Conservation (phyloP, 1,140 invertebrate species). For the Steinernema khuongi region DNA sequence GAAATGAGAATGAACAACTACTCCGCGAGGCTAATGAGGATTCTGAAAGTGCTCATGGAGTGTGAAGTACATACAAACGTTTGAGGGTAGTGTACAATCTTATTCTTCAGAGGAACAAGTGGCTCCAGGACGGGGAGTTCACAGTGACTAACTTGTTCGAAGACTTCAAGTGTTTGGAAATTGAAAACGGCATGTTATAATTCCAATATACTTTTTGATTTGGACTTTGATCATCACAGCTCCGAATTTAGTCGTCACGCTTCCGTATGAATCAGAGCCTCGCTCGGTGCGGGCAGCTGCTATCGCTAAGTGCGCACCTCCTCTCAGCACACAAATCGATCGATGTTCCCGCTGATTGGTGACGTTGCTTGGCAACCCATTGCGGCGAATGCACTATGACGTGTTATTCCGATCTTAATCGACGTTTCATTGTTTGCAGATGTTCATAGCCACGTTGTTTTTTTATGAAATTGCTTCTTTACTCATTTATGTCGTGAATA, state of each 20-base stretch:
- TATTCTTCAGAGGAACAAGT: background rate
- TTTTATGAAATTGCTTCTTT: no score
- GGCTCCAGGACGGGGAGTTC: background rate
- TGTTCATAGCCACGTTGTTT: no score
- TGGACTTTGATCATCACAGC: background rate
- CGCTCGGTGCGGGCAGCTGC: conserved; percentile 17
- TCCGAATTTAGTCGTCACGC: background rate
- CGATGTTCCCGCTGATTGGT: conserved; percentile 18
- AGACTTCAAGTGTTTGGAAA: background rate
- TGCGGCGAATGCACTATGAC: conserved; percentile 22
- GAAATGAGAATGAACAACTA: background rate
- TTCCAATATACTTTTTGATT: conserved; percentile 19
- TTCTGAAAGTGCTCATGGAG: background rate
- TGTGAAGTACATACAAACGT: no score
- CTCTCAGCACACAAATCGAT: conserved; percentile 24
- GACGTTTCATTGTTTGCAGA: background rate
- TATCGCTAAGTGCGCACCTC: conserved; percentile 26
- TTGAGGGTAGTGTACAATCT: background rate
- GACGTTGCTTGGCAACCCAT: no score
- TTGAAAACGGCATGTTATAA: background rate
- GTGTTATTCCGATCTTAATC: background rate
- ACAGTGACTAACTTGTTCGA: no score
- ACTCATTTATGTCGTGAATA: no score
- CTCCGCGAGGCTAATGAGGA: background rate
- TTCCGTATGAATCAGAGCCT: conserved; percentile 20